phyloP scores from a whole-genome alignment of 2,797 vertebrate genomes.

The Falco cherrug region DNA sequence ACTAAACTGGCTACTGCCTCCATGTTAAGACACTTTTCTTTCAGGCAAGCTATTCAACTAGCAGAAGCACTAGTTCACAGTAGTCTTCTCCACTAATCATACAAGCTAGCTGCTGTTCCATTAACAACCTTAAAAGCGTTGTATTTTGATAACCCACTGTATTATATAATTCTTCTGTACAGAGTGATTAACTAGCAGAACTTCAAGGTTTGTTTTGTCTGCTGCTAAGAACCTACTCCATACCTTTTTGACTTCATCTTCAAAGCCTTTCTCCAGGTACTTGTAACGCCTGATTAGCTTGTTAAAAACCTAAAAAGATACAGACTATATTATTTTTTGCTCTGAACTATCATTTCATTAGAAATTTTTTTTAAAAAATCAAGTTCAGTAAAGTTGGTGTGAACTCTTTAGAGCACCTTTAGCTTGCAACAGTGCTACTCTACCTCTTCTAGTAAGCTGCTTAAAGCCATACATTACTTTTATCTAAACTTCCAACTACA shows the following conservation, averaged over 20 bases:
- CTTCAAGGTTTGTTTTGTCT: background rate
- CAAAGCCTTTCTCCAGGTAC: constrained; percentile 98
- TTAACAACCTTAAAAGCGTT: background rate
- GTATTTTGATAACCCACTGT: background rate
- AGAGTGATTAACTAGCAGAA: background rate
- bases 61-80: background rate
- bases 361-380: background rate
- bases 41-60: background rate
- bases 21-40: background rate
- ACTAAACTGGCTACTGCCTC: background rate
- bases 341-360: background rate
- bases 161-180: background rate
- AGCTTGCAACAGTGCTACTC: background rate
- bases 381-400: background rate
- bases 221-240: background rate
- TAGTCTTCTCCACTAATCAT: background rate
- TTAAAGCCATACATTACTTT: background rate
- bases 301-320: constrained; percentile 90
- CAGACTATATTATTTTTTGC: background rate
- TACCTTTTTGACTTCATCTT: constrained; percentile 99
- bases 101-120: background rate
- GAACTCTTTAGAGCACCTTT: background rate
- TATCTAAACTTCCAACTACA: background rate
- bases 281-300: constrained; percentile 99
- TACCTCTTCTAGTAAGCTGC: background rate